Base-by-base conservation (phyloP, 1,140 invertebrate genomes). In the Drosophila baimaii region DNA sequence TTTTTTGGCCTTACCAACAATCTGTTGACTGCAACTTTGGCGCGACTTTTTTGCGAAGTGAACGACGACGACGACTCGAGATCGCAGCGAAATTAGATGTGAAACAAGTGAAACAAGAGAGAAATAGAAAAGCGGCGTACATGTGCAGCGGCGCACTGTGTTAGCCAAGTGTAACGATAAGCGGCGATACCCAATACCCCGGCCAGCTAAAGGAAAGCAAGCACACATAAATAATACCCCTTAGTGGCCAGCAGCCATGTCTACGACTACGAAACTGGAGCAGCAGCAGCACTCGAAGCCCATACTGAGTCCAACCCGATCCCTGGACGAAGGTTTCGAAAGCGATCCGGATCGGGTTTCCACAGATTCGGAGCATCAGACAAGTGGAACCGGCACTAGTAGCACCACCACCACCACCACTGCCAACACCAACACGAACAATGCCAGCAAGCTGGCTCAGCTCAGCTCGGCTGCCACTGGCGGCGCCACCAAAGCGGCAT, bases 271-370 rank as follows among this genome's bases (percentile, higher is more conserved):
- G 76, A 91, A 91, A 91, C 79, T 90, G 81, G 91, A 92, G 74
- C 90, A 90, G 52, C 90, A 90, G 52, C 90, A 91, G 73, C 90
- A 90, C 49, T 90, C 90, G 55, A 92, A 92, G 75, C 91, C 91
- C 68, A 91, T 92, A 77, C 80, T 92, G 65, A 92, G 91, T 79
- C 91, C 91, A 82, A 92, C 91, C 68, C 90, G 91, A 90, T 92
- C 91, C 80, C 90, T 92, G 66, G 91, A 92, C 58, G 91, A 92
- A 91, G 91, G 91, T 88, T 92, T 92, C 80, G 91, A 92, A 92
- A 92, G 91, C 90, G 91, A 92, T 92, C 91, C 91, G 80, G 91
- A 92, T 91, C 90, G 91, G 64, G 89, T 92, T 84, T 91, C 90
- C 61, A 92, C 91, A 51, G 91, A 92, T 91, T 91, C 91, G 77